phyloP scores from a whole-genome alignment of 2,113 vertebrate species.

The Thamnophis sirtalis region DNA sequence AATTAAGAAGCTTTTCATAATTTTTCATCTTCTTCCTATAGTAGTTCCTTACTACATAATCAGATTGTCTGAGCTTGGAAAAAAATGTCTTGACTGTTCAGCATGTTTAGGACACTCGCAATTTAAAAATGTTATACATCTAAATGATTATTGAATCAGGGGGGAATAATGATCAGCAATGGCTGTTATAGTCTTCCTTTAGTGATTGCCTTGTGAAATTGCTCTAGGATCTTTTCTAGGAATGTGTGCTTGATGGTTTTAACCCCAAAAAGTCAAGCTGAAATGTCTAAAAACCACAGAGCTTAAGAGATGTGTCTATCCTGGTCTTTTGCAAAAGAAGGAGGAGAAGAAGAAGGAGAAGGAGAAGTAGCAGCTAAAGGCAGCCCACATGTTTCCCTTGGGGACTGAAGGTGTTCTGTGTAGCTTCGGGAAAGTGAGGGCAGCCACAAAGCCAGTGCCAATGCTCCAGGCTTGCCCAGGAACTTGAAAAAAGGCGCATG shows the following conservation, averaged over 20 bases:
- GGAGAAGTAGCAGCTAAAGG: too few species aligned
- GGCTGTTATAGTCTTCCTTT: background rate
- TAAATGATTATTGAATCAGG: background rate
- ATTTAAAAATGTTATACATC: background rate
- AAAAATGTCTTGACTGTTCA: background rate
- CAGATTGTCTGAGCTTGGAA: constrained; percentile 20
- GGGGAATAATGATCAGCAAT: background rate
- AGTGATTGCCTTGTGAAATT: background rate
- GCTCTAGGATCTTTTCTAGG: background rate
- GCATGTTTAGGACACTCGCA: background rate
- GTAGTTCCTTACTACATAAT: constrained; percentile 10
- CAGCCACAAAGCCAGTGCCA: too few species aligned
- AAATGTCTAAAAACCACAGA: background rate
- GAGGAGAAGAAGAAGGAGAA: too few species aligned
- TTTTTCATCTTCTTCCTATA: constrained; percentile 22
- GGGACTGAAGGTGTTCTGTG: too few species aligned
- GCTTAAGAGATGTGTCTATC: background rate
- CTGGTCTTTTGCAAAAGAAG: too few species aligned
- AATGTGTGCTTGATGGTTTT: background rate
- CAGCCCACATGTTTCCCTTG: too few species aligned
- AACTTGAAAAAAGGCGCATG: background rate
- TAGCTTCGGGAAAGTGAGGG: too few species aligned
- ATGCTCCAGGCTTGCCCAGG: background rate
- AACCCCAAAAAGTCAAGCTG: background rate
- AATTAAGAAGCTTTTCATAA: constrained; percentile 46